A percentile compares a stretch with the other conserved stretches of the same genome.
Conservation (phyloP, 2,888 invertebrate species). For the Eurytoma californica region DNA sequence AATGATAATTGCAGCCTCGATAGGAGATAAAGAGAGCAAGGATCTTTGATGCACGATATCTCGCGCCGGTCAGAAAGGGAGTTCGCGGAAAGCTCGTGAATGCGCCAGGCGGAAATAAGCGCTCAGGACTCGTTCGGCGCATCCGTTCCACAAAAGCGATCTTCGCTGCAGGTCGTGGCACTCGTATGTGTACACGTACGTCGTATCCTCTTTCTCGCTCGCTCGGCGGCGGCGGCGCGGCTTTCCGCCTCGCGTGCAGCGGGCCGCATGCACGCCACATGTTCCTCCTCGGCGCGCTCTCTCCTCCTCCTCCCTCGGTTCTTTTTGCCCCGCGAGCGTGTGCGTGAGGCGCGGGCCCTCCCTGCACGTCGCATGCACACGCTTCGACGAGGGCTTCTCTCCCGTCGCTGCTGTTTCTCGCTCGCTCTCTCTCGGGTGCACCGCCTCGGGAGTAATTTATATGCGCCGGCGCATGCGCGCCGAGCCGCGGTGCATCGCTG, state of each 20-base stretch:
- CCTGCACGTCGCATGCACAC: neutral
- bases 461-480: conserved; percentile 25
- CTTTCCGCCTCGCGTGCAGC: conserved; percentile 25
- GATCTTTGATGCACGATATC: too few relatives aligned
- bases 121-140: conserved; percentile 38
- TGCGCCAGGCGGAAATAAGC: conserved; percentile 33
- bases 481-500: neutral
- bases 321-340: neutral
- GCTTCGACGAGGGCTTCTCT: neutral
- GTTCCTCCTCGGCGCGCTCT: conserved; percentile 16
- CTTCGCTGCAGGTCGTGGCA: neutral
- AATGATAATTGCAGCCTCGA: too few relatives aligned
- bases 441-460: conserved; percentile 1
- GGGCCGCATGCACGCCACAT: conserved; percentile 54
- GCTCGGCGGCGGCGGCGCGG: neutral
- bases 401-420: neutral
- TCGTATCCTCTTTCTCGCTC: neutral
- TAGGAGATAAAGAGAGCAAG: too few relatives aligned
- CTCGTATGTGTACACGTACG: neutral
- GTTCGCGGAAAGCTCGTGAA: conserved; percentile 6
- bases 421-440: too few relatives aligned
- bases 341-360: neutral
- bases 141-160: conserved; percentile 45
- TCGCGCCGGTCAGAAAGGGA: neutral
- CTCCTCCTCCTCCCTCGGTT: neutral